Conservation (phyloP, 2,888 invertebrate species). For the Idaea dimidiata region DNA sequence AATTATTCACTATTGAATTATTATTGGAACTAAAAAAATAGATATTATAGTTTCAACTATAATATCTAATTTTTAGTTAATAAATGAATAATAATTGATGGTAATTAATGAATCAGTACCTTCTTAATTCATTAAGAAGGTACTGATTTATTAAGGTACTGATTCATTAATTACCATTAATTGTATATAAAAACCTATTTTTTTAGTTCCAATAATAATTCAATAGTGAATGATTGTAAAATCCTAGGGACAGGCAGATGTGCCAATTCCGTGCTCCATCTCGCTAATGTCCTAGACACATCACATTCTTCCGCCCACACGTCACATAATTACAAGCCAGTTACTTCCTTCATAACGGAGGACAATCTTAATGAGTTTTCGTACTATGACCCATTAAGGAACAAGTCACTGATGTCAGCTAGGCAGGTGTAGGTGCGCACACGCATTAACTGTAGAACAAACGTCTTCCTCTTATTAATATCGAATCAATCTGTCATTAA, state of each 20-base stretch:
- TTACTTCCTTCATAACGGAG: conserved; percentile 19
- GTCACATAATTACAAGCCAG: conserved; percentile 25
- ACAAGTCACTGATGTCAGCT: conserved; percentile 47
- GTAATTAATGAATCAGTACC: too few species aligned
- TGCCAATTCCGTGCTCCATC: conserved; percentile 7
- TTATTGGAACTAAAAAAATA: too few species aligned
- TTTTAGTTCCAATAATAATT: too few species aligned
- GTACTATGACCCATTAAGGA: conserved; percentile 38
- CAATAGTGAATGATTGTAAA: too few species aligned
- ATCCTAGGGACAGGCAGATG: not conserved
- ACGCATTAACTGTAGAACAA: conserved; percentile 20
- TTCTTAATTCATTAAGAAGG: too few species aligned
- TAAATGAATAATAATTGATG: too few species aligned
- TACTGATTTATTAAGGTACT: too few species aligned
- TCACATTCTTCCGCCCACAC: conserved; percentile 23
- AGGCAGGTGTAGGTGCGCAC: conserved; percentile 42
- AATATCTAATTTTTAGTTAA: too few species aligned
- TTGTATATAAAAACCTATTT: too few species aligned
- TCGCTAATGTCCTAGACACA: conserved; percentile 30
- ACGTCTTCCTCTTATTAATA: conserved; percentile 66
- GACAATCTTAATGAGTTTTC: conserved; percentile 28
- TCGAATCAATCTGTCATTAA: conserved; percentile 78
- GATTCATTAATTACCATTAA: too few species aligned
- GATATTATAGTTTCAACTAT: too few species aligned
- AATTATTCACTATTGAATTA: too few species aligned